phyloP scores from a whole-genome alignment of 1,140 invertebrate genomes.

The Ephestia elutella region DNA sequence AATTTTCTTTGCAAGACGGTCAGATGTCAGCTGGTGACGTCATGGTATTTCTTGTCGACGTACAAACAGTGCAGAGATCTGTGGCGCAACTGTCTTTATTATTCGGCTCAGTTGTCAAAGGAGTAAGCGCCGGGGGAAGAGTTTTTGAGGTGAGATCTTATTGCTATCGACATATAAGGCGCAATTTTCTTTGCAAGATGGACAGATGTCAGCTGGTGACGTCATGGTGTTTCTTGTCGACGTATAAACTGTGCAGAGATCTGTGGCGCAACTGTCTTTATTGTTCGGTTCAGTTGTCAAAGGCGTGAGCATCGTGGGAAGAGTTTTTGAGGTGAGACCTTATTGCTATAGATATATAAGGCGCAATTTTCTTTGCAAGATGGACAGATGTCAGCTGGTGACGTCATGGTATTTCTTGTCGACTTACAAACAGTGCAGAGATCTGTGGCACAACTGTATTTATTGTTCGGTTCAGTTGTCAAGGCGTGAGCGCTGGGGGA shows the following conservation, averaged over 20 bases:
- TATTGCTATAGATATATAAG: no score
- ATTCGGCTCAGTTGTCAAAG: constrained; percentile 90
- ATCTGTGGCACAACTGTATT: constrained; percentile 90
- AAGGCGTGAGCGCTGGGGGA: constrained; percentile 87
- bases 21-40: constrained; percentile 90
- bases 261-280: constrained; percentile 90
- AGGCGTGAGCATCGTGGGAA: constrained; percentile 85
- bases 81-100: constrained; percentile 91
- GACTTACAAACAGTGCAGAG: constrained; percentile 95
- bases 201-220: constrained; percentile 85
- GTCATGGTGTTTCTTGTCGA: constrained; percentile 97
- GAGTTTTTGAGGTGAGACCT: constrained; percentile 86
- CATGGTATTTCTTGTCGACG: constrained; percentile 96
- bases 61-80: constrained; percentile 95
- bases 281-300: constrained; percentile 91
- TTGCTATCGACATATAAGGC: background rate
- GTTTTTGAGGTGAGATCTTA: constrained; percentile 84
- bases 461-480: constrained; percentile 91
- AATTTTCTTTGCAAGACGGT: no score
- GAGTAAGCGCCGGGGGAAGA: constrained; percentile 88
- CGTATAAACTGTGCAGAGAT: constrained; percentile 95
- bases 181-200: constrained; percentile 31
- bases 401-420: constrained; percentile 96
- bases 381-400: constrained; percentile 86
- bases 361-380: no score